phyloP scores from a whole-genome alignment of 2,888 invertebrate genomes.

The Chloroclystis v-ata region DNA sequence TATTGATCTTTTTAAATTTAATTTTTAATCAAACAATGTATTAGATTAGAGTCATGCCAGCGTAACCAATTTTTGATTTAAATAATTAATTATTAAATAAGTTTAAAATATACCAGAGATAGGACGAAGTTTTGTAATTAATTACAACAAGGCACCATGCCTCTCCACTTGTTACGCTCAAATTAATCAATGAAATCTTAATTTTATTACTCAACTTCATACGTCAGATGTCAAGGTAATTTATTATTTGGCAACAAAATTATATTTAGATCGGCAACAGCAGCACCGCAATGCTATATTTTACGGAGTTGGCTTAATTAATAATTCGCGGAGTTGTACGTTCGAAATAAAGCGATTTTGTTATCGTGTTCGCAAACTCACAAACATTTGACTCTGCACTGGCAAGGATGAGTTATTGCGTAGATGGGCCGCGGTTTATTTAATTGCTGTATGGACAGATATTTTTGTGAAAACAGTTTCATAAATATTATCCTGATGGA shows the following conservation, averaged over 20 bases:
- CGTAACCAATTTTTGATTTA: too few relatives aligned
- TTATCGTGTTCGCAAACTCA: slow-evolving; percentile 51
- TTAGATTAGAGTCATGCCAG: too few relatives aligned
- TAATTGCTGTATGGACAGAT: not conserved
- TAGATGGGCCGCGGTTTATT: slow-evolving; percentile 11
- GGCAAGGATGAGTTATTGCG: slow-evolving; percentile 20
- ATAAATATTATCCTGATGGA: too few relatives aligned
- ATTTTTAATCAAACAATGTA: too few relatives aligned
- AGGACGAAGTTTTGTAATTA: slow-evolving; percentile 3
- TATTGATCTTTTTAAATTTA: too few relatives aligned
- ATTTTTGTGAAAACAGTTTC: too few relatives aligned
- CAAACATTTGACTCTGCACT: slow-evolving; percentile 44
- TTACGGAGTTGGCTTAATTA: slow-evolving; percentile 48
- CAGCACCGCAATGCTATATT: slow-evolving; percentile 32
- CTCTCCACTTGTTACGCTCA: slow-evolving; percentile 34
- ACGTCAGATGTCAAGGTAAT: slow-evolving; percentile 42
- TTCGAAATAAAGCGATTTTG: slow-evolving; percentile 51
- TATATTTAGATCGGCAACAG: slow-evolving; percentile 33
- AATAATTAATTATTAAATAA: not conserved
- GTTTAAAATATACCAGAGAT: not conserved
- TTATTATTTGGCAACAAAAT: slow-evolving; percentile 42
- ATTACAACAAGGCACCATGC: slow-evolving; percentile 21
- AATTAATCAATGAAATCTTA: slow-evolving; percentile 29
- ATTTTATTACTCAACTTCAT: slow-evolving; percentile 30
- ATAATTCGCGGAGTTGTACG: slow-evolving; percentile 42